Evolutionary conservation across 2,113 vertebrate genomes (phyloP), one percentile per base, ranked within the genome.

Genomic region (Opisthocomus hoazin): DNA sequence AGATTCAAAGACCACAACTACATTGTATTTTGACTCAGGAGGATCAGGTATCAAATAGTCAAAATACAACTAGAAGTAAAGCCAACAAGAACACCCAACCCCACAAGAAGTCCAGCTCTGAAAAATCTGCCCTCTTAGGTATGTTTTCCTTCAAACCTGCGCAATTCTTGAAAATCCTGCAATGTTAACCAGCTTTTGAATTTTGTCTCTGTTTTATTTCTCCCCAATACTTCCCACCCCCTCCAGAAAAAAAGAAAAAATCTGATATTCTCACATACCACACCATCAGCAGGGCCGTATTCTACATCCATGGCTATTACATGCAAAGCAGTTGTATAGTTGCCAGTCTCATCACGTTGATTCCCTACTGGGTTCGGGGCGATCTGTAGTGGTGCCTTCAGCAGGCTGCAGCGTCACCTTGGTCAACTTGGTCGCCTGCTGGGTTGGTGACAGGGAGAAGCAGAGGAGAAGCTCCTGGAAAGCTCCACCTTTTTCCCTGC

Each of bases 251-350:
- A 27, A 3, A 61, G 53, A 53, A 43, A 27, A 3, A 21, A 66
- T 11, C 43, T 12, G 45, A 14, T 66, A 12, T 20, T 93, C 57
- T 85, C 61, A 41, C 29, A 5, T 56, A 10, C 21, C 16, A 2
- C 58, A 43, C 68, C 41, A 6, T 43, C 63, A 84, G 58, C 75
- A 83, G 27, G 16, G 15, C 65, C 43, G 4, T 20, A 2, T 68
- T n/a, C 22, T n/a, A 8, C 24, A 4, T 48, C 1, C 0, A 2
- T 63, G 32, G 48, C 39, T 79, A 51, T 63, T 41, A 24, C 24
- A 4, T 22, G 15, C 39, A 8, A 34, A 50, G 12, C 50, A 51
- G 14, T 3, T 27, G 10, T 36, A 8, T 32, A 37, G 0, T 66
- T 85, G 11, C 39, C 66, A 73, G 48, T 34, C 70, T 64, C 30